These are phyloP conservation scores for Melanotaenia boesemani DNA, from an alignment of 2,797 vertebrate species.

Conservation along the genomic window DNA sequence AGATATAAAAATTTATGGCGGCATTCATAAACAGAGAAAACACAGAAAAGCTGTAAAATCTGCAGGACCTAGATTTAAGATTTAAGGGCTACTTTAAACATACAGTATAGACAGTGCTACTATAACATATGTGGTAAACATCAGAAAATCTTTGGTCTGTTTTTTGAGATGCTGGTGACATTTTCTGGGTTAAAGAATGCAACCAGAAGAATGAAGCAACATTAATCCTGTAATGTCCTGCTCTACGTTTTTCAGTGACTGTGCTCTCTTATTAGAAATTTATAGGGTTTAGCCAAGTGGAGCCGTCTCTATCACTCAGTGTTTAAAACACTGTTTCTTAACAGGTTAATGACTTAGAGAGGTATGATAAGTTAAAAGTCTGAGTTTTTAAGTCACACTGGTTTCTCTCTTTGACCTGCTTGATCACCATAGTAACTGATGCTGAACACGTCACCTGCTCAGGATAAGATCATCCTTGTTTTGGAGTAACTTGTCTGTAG, in stretches of 20 bases:
- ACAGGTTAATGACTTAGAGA: not conserved
- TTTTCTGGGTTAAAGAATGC: not conserved
- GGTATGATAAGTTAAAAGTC: too few species aligned
- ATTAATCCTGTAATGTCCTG: not conserved
- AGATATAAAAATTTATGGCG: slow-evolving; percentile 51
- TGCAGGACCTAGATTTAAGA: slow-evolving; percentile 35
- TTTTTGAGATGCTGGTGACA: not conserved
- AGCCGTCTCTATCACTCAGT: too few species aligned
- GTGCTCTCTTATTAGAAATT: too few species aligned
- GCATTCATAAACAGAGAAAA: slow-evolving; percentile 49
- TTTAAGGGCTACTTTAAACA: slow-evolving; percentile 21
- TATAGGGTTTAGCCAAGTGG: too few species aligned
- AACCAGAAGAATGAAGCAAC: not conserved
- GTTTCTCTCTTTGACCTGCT: not conserved
- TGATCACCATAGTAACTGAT: not conserved
- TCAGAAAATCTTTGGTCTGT: not conserved
- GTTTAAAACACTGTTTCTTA: too few species aligned
- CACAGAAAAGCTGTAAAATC: slow-evolving; percentile 40
- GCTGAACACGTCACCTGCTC: not conserved
- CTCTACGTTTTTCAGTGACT: too few species aligned
- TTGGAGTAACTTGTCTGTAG: not conserved
- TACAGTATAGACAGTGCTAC: not conserved
- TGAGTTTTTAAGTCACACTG: not conserved
- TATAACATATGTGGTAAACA: not conserved
- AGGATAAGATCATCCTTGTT: not conserved